Conservation (phyloP, 53 echinoderm and acorn worm species). For the Patiria pectinifera region DNA sequence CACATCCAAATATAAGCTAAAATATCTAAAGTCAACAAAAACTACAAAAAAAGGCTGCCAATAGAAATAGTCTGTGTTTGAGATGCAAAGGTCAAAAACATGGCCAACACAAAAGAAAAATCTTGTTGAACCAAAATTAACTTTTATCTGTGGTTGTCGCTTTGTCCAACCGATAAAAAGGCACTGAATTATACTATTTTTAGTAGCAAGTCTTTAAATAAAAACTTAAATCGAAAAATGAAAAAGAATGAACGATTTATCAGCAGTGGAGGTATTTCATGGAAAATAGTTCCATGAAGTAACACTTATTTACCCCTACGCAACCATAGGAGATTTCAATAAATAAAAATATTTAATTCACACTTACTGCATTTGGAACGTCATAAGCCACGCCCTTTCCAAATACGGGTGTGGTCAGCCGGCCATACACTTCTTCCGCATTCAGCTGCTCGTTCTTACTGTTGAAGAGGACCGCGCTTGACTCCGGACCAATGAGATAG, state of each 20-base stretch:
- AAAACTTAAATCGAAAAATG: not conserved
- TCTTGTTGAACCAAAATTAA: not conserved
- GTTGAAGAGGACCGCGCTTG: constrained; percentile 82
- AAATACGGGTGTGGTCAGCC: constrained; percentile 83
- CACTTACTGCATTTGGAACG: constrained; percentile 85
- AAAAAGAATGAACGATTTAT: not conserved
- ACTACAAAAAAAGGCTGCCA: not conserved
- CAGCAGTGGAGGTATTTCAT: not conserved
- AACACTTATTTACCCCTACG: too few species aligned
- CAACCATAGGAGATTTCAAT: not conserved
- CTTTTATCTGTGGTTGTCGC: not conserved
- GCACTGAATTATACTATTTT: not conserved
- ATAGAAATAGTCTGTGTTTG: not conserved
- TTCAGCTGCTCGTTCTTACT: constrained; percentile 90
- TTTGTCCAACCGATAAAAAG: not conserved
- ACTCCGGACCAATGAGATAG: constrained; percentile 80
- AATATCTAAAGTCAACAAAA: constrained; percentile 9
- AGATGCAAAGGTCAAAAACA: not conserved
- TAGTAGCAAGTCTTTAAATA: not conserved
- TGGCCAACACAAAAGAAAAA: not conserved
- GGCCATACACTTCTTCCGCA: constrained; percentile 82
- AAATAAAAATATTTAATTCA: not conserved
- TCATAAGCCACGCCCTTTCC: constrained; percentile 91
- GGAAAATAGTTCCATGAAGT: too few species aligned
- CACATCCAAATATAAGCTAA: not conserved